Evolutionary conservation across 2,888 invertebrate species (phyloP).

Genomic region (Hoplodrina ambigua): DNA sequence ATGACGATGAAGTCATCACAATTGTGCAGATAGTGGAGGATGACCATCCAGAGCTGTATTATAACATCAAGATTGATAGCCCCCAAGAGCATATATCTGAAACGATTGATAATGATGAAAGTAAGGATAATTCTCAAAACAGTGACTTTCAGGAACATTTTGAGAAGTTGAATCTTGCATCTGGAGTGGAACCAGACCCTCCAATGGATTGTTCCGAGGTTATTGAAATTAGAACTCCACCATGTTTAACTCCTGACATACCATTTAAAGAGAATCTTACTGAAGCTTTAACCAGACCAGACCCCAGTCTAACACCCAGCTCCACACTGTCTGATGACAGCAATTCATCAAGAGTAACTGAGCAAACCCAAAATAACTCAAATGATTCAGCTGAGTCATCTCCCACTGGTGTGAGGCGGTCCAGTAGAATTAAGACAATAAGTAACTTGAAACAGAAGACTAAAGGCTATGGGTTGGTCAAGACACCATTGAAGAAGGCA

Average conservation of each 20-base stretch:
- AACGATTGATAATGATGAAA: conserved; percentile 57
- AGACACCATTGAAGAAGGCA: conserved; percentile 87
- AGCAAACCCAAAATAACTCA: conserved; percentile 79
- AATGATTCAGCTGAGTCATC: conserved; percentile 88
- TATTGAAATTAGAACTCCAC: conserved; percentile 70
- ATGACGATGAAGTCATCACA: conserved; percentile 88
- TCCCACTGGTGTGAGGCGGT: conserved; percentile 92
- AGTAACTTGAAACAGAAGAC: conserved; percentile 92
- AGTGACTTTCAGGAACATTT: conserved; percentile 83
- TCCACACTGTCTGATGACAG: conserved; percentile 87
- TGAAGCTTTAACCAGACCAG: conserved; percentile 78
- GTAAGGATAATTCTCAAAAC: conserved; percentile 67
- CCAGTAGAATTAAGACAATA: conserved; percentile 94
- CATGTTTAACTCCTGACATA: conserved; percentile 77
- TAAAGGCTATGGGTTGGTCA: conserved; percentile 92
- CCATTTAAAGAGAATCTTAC: conserved; percentile 73
- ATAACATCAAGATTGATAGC: conserved; percentile 83
- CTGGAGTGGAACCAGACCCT: conserved; percentile 68
- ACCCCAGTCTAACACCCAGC: conserved; percentile 86
- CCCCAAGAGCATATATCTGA: conserved; percentile 69
- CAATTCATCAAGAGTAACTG: conserved; percentile 82
- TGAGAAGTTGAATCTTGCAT: conserved; percentile 79
- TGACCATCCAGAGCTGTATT: conserved; percentile 84
- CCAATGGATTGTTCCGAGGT: conserved; percentile 77
- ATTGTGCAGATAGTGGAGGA: conserved; percentile 89